Conservation (phyloP, 2,888 invertebrate genomes). For the Lissonota sp. region DNA sequence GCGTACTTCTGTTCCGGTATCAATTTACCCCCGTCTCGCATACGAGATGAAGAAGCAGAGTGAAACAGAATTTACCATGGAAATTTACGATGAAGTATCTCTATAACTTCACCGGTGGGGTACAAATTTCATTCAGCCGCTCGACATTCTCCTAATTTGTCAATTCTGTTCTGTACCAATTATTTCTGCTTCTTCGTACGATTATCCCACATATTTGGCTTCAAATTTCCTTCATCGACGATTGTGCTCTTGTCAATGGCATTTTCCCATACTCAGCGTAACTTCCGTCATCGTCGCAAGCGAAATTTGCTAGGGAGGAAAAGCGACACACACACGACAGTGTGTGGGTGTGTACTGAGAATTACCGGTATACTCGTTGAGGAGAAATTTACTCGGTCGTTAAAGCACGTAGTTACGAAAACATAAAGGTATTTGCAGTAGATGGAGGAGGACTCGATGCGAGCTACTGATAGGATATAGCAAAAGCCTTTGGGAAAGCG, state of each 20-base stretch:
- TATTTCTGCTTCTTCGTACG: background rate
- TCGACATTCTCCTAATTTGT: conserved; percentile 7
- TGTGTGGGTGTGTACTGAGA: too few relatives aligned
- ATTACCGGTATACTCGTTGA: conserved; percentile 40
- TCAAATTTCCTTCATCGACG: background rate
- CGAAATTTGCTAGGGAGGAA: conserved; percentile 4
- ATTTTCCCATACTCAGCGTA: conserved; percentile 21
- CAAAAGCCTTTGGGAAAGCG: conserved; percentile 24
- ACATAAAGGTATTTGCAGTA: conserved; percentile 2
- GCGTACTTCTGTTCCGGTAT: conserved; percentile 3
- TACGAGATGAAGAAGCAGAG: background rate
- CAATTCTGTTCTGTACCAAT: background rate
- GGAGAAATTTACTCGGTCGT: conserved; percentile 39
- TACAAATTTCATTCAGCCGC: conserved; percentile 11
- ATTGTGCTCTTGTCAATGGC: conserved; percentile 3
- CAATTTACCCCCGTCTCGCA: conserved; percentile 7
- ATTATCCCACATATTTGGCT: background rate
- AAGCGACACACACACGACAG: too few relatives aligned
- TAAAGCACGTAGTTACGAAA: conserved; percentile 37
- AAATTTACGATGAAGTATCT: background rate
- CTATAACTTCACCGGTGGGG: conserved; percentile 16
- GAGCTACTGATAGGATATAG: background rate
- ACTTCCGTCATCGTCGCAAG: background rate
- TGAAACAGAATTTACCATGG: background rate
- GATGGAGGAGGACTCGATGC: conserved; percentile 2